Evolutionary conservation across 2,797 vertebrate genomes (phyloP).

Genomic region (Microtus agrestis): DNA sequence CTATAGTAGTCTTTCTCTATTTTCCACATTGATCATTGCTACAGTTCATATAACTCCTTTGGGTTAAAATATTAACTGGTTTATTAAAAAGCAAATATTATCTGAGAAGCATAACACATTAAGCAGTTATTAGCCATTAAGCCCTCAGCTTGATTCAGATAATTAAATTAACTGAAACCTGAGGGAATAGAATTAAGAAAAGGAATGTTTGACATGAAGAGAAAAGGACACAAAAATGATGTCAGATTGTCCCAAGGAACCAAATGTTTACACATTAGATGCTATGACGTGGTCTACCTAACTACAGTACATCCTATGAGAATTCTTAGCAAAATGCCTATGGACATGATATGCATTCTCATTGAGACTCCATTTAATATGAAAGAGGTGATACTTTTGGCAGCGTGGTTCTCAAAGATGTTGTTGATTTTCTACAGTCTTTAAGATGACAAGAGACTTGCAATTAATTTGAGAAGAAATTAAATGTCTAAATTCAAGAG

Average conservation of each 20-base stretch:
- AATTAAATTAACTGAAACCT: constrained; percentile 51
- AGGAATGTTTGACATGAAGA: neutral
- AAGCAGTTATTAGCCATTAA: constrained; percentile 53
- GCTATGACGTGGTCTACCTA: neutral
- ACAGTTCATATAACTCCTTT: neutral
- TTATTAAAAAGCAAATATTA: constrained; percentile 66
- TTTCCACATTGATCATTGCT: neutral
- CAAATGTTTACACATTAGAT: neutral
- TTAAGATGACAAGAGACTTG: neutral
- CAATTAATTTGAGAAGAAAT: neutral
- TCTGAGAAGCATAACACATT: constrained; percentile 44
- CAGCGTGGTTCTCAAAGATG: neutral
- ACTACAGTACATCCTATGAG: neutral
- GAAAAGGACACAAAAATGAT: constrained; percentile 28
- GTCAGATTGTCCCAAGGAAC: neutral
- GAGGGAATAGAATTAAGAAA: constrained; percentile 24
- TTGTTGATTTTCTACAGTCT: neutral
- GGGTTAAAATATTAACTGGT: neutral
- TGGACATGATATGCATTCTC: neutral
- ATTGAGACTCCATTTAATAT: neutral
- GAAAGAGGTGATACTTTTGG: neutral
- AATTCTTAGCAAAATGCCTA: neutral
- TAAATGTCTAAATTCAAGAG: constrained; percentile 36
- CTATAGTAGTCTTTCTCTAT: constrained; percentile 18
- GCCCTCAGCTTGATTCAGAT: constrained; percentile 36